Evolutionary conservation across 2,113 vertebrate species (phyloP), one percentile per base, ranked within the genome.

Genomic region (Rhinolophus ferrumequinum): DNA sequence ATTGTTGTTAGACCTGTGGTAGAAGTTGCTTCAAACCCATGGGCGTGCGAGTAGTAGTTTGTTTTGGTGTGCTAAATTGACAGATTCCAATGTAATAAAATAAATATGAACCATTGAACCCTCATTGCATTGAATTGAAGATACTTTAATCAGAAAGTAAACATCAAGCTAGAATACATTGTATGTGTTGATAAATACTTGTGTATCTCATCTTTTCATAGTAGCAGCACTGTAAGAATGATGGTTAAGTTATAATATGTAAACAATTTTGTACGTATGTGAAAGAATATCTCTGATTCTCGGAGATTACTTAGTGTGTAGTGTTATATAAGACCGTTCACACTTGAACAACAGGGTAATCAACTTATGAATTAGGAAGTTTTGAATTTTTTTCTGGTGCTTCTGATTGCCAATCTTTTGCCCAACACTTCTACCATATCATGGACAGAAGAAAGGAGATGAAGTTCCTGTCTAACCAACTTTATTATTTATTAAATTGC

Each of bases 251-350:
- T 81, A 60, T 50, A 72, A 38, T 60, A 64, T 64, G 33, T 95
- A 93, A 95, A 94, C 64, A 88, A 8, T 94, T 95, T 83, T 33
- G 12, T 88, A 58, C 16, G 44, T 47, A 19, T 67, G 26, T 73
- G 58, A 69, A 88, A 69, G 24, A 80, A 62, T 88, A 93, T 85
- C 44, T 88, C 38, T 92, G 73, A 77, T 87, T 92, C 47, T 95
- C 38, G 87, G 77, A 96, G 54, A 66, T 77, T 70, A 38, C 58
- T 90, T 58, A 30, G 33, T 92, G 30, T 93, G 54, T 76, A 54
- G 13, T 84, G 56, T 95, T 97, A 90, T 72, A 62, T 96, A 95
- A 96, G 93, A 88, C 19, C 3, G 24, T 86, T 90, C 89, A 76
- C 93, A 75, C 54, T 88, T 90, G 30, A 87, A 50, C 58, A 91